A percentile compares a stretch with the other conserved stretches of the same genome.
Evolutionary conservation across 2,797 vertebrate species (phyloP).

Genomic region (Orientallactaga sibirica): DNA sequence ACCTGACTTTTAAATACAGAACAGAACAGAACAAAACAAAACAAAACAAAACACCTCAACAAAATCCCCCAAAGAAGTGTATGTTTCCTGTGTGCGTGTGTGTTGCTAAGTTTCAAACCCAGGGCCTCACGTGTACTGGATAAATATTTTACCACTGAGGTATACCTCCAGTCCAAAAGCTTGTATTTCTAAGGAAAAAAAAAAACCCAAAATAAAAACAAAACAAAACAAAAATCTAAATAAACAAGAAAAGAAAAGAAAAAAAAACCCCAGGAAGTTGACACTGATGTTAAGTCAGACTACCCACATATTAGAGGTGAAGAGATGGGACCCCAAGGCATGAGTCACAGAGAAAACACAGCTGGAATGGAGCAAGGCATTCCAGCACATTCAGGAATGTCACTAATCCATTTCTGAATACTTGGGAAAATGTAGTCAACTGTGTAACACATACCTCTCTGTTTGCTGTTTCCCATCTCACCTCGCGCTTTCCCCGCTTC

Average conservation of each 20-base stretch:
- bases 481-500: constrained; percentile 52
- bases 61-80: background rate
- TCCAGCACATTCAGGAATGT: constrained; percentile 78
- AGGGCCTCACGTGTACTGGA: background rate
- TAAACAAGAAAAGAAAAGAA: background rate
- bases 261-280: background rate
- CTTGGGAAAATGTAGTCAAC: constrained; percentile 64
- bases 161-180: background rate
- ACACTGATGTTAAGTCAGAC: constrained; percentile 37
- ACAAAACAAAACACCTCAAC: too few relatives aligned
- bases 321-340: constrained; percentile 59
- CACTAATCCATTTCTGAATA: constrained; percentile 77
- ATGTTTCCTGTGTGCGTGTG: too few relatives aligned
- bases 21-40: too few relatives aligned
- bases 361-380: constrained; percentile 77
- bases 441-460: constrained; percentile 65
- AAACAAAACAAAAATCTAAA: too few relatives aligned
- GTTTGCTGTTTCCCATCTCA: constrained; percentile 55
- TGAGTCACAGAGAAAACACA: constrained; percentile 83
- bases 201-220: too few relatives aligned
- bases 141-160: background rate
- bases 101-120: background rate
- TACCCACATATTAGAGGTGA: constrained; percentile 2
- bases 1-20: too few relatives aligned
- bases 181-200: background rate